These are phyloP conservation scores for Chrysemys picta DNA, from an alignment of 2,113 vertebrate species.

Conservation along the genomic window DNA sequence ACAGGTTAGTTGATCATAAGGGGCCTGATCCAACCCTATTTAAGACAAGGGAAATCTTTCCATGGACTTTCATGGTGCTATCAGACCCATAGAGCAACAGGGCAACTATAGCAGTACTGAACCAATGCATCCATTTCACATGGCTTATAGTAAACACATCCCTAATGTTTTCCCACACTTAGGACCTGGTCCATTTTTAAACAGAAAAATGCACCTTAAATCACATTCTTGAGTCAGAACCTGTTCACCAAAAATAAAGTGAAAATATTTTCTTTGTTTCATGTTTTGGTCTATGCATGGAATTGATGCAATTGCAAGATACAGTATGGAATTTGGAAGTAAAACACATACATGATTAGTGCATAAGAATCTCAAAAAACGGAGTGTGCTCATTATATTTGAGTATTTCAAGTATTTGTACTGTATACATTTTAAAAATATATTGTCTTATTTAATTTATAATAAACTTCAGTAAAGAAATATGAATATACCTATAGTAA, in stretches of 20 bases:
- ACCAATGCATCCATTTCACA: not conserved
- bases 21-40: not conserved
- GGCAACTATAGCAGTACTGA: not conserved
- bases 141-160: not conserved
- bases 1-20: not conserved
- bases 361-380: not conserved
- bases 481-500: not conserved
- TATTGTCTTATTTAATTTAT: not conserved
- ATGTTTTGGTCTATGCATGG: not conserved
- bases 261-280: not conserved
- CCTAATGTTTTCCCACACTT: not conserved
- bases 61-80: not conserved
- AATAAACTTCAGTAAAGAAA: not conserved
- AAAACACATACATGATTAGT: not conserved
- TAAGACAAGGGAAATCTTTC: not conserved
- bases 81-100: not conserved
- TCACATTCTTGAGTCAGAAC: not conserved
- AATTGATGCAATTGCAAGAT: not conserved
- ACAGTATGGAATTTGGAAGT: not conserved
- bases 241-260: not conserved
- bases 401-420: not conserved
- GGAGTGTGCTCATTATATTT: not conserved
- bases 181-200: not conserved
- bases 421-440: rapidly evolving
- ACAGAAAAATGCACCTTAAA: not conserved